Evolutionary conservation across 2,888 invertebrate genomes (phyloP), one percentile per base, ranked within the genome.

Genomic region (Caenorhabditis sulstoni): DNA sequence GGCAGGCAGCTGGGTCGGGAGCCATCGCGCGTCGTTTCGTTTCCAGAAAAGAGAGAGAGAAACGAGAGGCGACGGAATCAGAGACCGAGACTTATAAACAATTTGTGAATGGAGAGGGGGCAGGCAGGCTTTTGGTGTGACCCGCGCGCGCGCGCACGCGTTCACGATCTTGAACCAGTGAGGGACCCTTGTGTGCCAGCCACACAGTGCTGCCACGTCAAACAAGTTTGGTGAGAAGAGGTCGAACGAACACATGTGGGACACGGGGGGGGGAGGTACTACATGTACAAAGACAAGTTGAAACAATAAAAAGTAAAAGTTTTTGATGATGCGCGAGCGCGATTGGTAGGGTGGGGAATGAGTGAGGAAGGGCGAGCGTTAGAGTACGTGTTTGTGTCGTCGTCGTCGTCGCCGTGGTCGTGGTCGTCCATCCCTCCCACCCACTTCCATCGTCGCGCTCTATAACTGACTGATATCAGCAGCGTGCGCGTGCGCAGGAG

Each of bases 381-480:
- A n/a, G 45, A 29, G 39, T 58, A 23, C 41, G 58, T 58, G 58
- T 58, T 44, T 58, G 44, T 58, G 58, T 14, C 14, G 41, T 41
- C 41, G 41, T 14, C 41, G 41, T 41, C 16, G 22, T 53, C 39
- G n/a, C n/a, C n/a, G n/a, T n/a, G n/a, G n/a, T n/a, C n/a, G n/a
- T n/a, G n/a, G n/a, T n/a, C n/a, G n/a, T n/a, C n/a, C n/a, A n/a
- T n/a, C n/a, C n/a, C n/a, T n/a, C n/a, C 55, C 55, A 16, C 55
- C 14, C 2, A 18, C 37, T 55, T 37, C 12, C 39, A 9, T 14
- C 16, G 29, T n/a, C 37, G 9, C 57, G n/a, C 57, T 44, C 58
- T 58, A 45, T 58, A 58, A 58, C 58, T 58, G 58, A 58, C 58
- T 58, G 58, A 58, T 58, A 58, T 58, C 58, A 58, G 58, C 52